A percentile compares a stretch with the other conserved stretches of the same genome.
These are phyloP conservation scores for Morus bassanus DNA, from an alignment of 2,797 vertebrate genomes.

Conservation along the genomic window DNA sequence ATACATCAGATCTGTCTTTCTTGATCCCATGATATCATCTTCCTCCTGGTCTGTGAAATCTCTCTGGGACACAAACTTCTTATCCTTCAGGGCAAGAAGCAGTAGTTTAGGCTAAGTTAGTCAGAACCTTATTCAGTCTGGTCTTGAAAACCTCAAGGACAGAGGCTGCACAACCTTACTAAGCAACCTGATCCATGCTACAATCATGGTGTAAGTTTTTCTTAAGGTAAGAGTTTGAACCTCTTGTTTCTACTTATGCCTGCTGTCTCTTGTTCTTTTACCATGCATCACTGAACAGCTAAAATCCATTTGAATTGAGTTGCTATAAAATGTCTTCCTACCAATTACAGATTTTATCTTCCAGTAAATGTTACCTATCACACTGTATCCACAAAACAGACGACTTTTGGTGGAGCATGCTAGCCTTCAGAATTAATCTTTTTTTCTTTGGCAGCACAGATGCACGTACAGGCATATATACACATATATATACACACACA, in stretches of 20 bases:
- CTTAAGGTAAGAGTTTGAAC: neutral
- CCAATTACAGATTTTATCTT: neutral
- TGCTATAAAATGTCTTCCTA: neutral
- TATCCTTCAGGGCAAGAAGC: neutral
- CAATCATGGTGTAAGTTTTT: fast-evolving
- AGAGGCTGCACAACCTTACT: neutral
- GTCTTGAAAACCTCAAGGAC: neutral
- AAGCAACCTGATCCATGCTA: neutral
- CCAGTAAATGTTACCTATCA: neutral
- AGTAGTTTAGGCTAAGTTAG: neutral
- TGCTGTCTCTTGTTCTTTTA: neutral
- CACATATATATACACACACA: neutral
- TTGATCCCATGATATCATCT: neutral
- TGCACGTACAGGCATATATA: neutral
- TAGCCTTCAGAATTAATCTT: neutral
- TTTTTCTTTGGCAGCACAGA: neutral
- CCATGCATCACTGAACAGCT: neutral
- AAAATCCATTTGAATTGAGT: neutral
- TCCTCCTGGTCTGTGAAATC: neutral
- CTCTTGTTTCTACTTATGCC: neutral
- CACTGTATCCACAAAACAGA: neutral
- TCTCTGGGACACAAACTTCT: neutral
- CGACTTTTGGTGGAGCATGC: neutral
- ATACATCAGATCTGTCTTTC: neutral
- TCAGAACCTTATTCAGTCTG: neutral